Conservation (phyloP, 2,888 invertebrate species). For the Cylindroiulus punctatus region DNA sequence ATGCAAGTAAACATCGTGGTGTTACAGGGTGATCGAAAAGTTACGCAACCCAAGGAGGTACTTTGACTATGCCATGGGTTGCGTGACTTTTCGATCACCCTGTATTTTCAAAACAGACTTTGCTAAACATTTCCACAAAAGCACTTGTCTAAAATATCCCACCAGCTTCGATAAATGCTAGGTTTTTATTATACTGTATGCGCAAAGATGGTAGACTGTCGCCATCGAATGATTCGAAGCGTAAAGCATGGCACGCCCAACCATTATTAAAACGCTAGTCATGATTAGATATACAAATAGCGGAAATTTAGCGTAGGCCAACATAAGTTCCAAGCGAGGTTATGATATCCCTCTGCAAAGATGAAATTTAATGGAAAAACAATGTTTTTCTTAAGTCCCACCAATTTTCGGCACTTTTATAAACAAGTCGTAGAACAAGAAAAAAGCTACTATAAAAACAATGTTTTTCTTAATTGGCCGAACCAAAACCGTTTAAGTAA, state of each 20-base stretch:
- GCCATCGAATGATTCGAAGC: neutral
- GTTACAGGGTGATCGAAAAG: too few species aligned
- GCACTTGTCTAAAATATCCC: neutral
- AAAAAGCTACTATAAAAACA: neutral
- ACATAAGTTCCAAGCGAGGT: neutral
- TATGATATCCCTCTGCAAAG: neutral
- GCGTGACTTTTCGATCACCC: too few species aligned
- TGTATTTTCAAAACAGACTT: neutral
- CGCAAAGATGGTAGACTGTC: slow-evolving; percentile 18
- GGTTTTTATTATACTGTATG: neutral
- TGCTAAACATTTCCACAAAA: neutral
- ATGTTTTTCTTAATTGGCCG: neutral
- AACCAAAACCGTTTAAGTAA: neutral
- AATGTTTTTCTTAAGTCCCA: neutral
- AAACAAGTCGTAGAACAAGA: neutral
- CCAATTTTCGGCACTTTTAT: neutral
- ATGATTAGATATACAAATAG: slow-evolving; percentile 1
- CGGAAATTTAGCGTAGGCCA: slow-evolving; percentile 18
- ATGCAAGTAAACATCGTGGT: too few species aligned
- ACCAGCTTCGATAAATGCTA: neutral
- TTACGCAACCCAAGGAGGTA: too few species aligned
- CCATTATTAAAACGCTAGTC: slow-evolving; percentile 9
- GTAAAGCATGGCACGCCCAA: neutral
- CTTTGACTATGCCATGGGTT: too few species aligned
- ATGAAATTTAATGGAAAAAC: slow-evolving; percentile 10